These are phyloP conservation scores for Amniataba percoides DNA, from an alignment of 2,797 vertebrate species.

Conservation along the genomic window DNA sequence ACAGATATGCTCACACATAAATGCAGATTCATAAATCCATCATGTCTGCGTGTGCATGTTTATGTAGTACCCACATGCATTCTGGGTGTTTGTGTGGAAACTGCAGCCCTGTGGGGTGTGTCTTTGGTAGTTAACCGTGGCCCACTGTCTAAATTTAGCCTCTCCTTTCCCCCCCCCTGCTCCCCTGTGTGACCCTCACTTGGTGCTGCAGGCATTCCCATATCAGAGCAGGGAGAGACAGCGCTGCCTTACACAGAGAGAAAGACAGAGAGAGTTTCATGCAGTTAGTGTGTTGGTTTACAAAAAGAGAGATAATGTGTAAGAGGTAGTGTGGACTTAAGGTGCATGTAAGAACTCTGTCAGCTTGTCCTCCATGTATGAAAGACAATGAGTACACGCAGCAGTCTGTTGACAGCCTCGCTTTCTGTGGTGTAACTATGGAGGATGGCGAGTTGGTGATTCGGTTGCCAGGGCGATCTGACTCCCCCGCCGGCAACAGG, in stretches of 20 bases:
- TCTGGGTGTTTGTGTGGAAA: constrained; percentile 53
- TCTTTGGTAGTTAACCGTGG: constrained; percentile 79
- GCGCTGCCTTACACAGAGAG: constrained; percentile 54
- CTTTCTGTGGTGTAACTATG: constrained; percentile 73
- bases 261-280: constrained; percentile 40
- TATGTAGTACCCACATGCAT: constrained; percentile 23
- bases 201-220: constrained; percentile 85
- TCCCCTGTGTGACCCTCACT: constrained; percentile 77
- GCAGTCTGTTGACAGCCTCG: constrained; percentile 24
- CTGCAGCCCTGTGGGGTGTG: constrained; percentile 72
- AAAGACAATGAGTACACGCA: constrained; percentile 35
- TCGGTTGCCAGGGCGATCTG: constrained; percentile 82
- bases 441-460: constrained; percentile 82
- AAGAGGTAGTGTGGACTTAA: not conserved
- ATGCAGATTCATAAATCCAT: constrained; percentile 23
- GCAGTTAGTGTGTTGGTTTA: constrained; percentile 23
- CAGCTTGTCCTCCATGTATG: constrained; percentile 9
- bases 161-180: constrained; percentile 67
- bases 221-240: constrained; percentile 78
- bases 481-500: constrained; percentile 61
- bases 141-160: constrained; percentile 85
- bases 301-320: constrained; percentile 14
- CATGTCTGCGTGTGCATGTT: constrained; percentile 29
- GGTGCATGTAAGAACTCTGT: not conserved
- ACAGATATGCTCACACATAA: not conserved